Percentiles rank a stretch among this genome's conserved stretches.
Conservation (phyloP, 2,113 vertebrate species). For the Leucoraja erinaceus region DNA sequence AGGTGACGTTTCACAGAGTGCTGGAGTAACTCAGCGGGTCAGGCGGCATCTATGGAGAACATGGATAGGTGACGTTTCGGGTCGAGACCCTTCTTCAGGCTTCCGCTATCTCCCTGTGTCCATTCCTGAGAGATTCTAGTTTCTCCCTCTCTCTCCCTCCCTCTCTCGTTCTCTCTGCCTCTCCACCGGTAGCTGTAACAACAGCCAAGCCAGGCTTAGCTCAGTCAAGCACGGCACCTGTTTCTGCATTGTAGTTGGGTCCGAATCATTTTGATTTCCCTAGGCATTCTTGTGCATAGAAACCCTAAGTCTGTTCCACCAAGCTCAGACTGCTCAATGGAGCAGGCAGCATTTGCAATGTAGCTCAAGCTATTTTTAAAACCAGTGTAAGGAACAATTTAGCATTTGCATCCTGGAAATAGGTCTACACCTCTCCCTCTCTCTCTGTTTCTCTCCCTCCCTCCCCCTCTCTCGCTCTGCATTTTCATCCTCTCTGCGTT, state of each 20-base stretch:
- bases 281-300: background rate
- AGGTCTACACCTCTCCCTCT: background rate
- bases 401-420: background rate
- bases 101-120: background rate
- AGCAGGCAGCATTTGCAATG: background rate
- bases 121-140: background rate
- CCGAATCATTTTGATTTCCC: background rate
- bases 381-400: background rate
- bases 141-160: too few relatives aligned
- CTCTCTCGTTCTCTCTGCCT: background rate
- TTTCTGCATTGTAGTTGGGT: background rate
- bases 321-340: background rate
- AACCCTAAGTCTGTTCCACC: background rate
- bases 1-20: too few relatives aligned
- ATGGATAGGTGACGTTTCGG: too few relatives aligned
- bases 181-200: background rate
- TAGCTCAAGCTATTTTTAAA: constrained; percentile 17
- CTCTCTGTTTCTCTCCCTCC: too few relatives aligned
- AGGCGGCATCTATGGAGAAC: too few relatives aligned
- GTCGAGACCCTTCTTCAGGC: too few relatives aligned
- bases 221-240: background rate
- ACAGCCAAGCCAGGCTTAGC: background rate
- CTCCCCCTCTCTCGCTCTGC: too few relatives aligned
- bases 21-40: too few relatives aligned
- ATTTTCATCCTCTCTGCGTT: too few relatives aligned